Base-by-base conservation (phyloP, 1,140 invertebrate species). In the Ylistrum balloti region DNA sequence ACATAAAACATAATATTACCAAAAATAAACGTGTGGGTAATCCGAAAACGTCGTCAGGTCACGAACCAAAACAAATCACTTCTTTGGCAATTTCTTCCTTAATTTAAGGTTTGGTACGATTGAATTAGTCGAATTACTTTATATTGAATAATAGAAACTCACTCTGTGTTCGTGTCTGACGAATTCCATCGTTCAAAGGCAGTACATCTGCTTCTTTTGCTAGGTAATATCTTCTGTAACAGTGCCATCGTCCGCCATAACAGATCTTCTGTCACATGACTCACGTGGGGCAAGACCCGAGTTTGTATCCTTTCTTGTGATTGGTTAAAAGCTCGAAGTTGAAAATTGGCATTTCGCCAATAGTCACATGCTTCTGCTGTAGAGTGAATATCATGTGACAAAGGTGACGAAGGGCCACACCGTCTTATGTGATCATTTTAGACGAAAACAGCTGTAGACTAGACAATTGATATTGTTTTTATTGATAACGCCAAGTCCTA, bases 131-230 rank as follows among this genome's bases (percentile, higher is more conserved):
- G 2, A 74, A 74, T 7, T 74, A 74, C 56, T 28, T 74, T 74
- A 28, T 28, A 1, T 28, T 74, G n/a, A n/a, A 9, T 28, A 28
- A 74, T 74, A 74, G 0, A 28, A 74, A 74, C 56, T 74, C 13
- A 74, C 56, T 74, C 56, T 74, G 56, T 74, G 56, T 74, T 74
- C 56, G 56, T 74, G 56, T 74, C 56, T 74, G 56, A 74, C 56
- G 56, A 74, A 74, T 22, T 74, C 56, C 56, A 74, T 74, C 56
- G 56, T 74, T 74, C 56, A 74, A 74, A 74, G 56, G 56, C 56
- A n/a, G 22, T 74, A 74, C 56, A 74, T 74, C 56, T 74, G 56
- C 28, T 74, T 38, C 35, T 38, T 74, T 74, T 74, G 13, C n/a
- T 74, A 74, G 56, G 56, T 74, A 74, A 74, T 74, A 74, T 74